Conservation (phyloP, 2,113 vertebrate species). For the Fregata magnificens region DNA sequence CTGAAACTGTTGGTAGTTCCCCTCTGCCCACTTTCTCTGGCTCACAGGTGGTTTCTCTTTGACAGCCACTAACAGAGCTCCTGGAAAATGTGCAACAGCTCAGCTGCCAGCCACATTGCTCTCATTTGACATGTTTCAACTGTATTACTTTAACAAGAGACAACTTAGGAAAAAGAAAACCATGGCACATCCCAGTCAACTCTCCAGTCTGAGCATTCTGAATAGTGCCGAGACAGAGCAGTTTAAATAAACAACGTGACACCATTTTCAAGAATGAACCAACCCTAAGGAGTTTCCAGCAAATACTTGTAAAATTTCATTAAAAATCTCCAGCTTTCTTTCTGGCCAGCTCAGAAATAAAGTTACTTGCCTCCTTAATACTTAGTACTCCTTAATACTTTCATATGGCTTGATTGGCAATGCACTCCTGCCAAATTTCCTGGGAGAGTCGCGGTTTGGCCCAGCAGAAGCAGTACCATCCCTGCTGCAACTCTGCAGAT, state of each 20-base stretch:
- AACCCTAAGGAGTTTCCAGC: not conserved
- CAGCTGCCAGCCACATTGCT: not conserved
- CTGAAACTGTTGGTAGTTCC: not conserved
- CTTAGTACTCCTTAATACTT: not conserved
- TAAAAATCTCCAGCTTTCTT: constrained; percentile 35
- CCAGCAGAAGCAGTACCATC: not conserved
- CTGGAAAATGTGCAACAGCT: not conserved
- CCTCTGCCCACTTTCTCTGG: not conserved
- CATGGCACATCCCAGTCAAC: not conserved
- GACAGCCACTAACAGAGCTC: not conserved
- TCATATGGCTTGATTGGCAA: not conserved
- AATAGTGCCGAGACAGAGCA: not conserved
- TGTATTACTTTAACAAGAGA: not conserved
- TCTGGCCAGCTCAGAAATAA: constrained; percentile 45
- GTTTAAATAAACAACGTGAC: not conserved
- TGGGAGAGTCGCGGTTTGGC: not conserved
- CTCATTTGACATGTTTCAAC: not conserved
- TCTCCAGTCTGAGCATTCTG: not conserved
- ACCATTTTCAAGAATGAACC: not conserved
- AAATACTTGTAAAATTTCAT: constrained; percentile 45
- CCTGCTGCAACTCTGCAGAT: not conserved
- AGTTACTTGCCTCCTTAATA: not conserved
- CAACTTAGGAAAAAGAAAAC: not conserved
- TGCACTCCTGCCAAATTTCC: not conserved
- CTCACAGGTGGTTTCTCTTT: not conserved